Percentiles rank a stretch among this genome's conserved stretches.
These are phyloP conservation scores for Eurois occulta DNA, from an alignment of 2,888 invertebrate genomes.

Conservation along the genomic window DNA sequence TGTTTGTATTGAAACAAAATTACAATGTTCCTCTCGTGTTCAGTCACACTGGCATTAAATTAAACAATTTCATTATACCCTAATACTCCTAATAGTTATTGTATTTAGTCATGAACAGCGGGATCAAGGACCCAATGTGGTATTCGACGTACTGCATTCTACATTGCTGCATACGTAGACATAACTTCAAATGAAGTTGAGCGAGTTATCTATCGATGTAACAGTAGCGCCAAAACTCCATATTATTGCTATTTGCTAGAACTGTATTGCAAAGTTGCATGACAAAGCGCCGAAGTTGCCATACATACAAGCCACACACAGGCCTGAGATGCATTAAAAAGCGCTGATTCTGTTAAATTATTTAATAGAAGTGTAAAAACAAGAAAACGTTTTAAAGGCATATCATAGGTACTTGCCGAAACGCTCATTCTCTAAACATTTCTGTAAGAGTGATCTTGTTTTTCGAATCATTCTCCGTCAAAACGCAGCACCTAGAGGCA, in stretches of 20 bases:
- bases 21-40: conserved; percentile 77
- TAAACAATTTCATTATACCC: conserved; percentile 31
- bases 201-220: background rate
- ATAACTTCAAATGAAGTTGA: background rate
- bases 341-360: background rate
- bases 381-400: background rate
- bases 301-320: background rate
- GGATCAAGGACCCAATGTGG: conserved; percentile 4
- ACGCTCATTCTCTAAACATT: background rate
- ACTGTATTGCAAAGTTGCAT: background rate
- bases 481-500: background rate
- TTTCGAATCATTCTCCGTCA: background rate
- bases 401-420: background rate
- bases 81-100: conserved; percentile 43
- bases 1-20: conserved; percentile 83
- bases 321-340: background rate
- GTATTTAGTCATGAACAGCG: conserved; percentile 39
- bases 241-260: background rate
- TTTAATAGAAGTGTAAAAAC: background rate
- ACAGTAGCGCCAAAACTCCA: conserved; percentile 1
- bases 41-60: conserved; percentile 73
- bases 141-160: too few relatives aligned
- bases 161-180: background rate
- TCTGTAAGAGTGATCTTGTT: background rate
- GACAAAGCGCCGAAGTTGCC: background rate